These are phyloP conservation scores for Romanogobio albipinnatus DNA, from an alignment of 2,113 vertebrate species.

Conservation along the genomic window DNA sequence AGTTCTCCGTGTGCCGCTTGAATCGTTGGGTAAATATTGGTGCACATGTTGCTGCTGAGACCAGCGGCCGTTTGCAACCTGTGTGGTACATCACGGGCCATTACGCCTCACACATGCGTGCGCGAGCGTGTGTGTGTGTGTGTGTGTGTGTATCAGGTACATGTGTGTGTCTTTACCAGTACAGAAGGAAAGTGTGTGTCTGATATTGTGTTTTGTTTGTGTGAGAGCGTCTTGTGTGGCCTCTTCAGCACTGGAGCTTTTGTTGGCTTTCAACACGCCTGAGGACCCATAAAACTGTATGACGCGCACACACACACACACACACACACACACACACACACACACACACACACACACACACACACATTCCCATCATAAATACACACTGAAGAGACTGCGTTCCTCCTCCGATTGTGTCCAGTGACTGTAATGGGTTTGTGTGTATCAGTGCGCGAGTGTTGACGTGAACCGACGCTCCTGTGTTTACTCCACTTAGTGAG, in stretches of 20 bases:
- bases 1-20: slow-evolving; percentile 92
- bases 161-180: slow-evolving; percentile 15
- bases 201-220: slow-evolving; percentile 13
- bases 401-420: not conserved
- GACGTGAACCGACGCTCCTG: slow-evolving; percentile 52
- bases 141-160: slow-evolving; percentile 7
- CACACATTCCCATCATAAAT: not conserved
- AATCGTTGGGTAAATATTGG: slow-evolving; percentile 99
- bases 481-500: slow-evolving; percentile 58
- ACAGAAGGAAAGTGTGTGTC: not conserved
- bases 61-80: slow-evolving; percentile 77
- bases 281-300: slow-evolving; percentile 70
- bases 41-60: slow-evolving; percentile 98
- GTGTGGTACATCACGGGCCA: slow-evolving; percentile 99
- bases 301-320: slow-evolving; percentile 50
- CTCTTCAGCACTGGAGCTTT: slow-evolving; percentile 75
- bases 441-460: slow-evolving; percentile 22
- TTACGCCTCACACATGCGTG: slow-evolving; percentile 71
- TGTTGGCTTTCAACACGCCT: slow-evolving; percentile 76
- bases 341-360: not conserved
- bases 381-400: not conserved
- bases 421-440: slow-evolving; percentile 12
- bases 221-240: slow-evolving; percentile 74
- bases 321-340: slow-evolving; percentile 42
- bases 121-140: not conserved